Evolutionary conservation across 1,140 invertebrate genomes (phyloP).

Genomic region (Drosophila orosa): DNA sequence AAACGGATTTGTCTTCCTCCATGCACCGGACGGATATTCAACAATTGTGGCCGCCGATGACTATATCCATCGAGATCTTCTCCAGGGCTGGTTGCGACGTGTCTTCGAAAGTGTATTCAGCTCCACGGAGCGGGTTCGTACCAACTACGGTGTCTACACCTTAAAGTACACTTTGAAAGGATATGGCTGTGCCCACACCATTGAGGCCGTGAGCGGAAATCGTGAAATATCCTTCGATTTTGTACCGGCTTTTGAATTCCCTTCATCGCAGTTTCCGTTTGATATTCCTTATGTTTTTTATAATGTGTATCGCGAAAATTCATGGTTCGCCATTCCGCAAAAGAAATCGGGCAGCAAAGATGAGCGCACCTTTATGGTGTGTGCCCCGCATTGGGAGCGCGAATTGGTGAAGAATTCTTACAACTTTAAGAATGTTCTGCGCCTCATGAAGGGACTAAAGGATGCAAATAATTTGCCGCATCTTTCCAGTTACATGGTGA

Average conservation of each 20-base stretch:
- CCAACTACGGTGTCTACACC: background rate
- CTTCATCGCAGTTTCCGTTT: conserved; percentile 4
- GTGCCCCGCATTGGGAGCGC: conserved; percentile 49
- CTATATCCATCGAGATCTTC: background rate
- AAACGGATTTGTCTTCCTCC: conserved; percentile 16
- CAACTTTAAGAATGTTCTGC: conserved; percentile 41
- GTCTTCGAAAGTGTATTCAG: conserved; percentile 8
- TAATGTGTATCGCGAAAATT: too few species aligned
- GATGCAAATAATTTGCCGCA: conserved; percentile 24
- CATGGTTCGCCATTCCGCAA: conserved; percentile 40
- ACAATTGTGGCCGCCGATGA: background rate
- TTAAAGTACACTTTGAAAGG: conserved; percentile 12
- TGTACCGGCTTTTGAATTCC: conserved; percentile 34
- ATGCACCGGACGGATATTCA: background rate
- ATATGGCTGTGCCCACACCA: conserved; percentile 36
- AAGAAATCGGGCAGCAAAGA: background rate
- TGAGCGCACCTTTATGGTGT: conserved; percentile 36
- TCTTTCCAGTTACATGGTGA: conserved; percentile 49
- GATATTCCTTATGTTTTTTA: background rate
- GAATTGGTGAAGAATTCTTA: conserved; percentile 20
- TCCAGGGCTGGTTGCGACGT: conserved; percentile 30
- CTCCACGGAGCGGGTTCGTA: accelerated
- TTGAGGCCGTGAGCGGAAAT: background rate
- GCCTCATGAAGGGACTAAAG: conserved; percentile 46
- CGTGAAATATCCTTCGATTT: conserved; percentile 29